Base-by-base conservation (phyloP, 1,140 invertebrate genomes). In the Heliconius eleuchia region DNA sequence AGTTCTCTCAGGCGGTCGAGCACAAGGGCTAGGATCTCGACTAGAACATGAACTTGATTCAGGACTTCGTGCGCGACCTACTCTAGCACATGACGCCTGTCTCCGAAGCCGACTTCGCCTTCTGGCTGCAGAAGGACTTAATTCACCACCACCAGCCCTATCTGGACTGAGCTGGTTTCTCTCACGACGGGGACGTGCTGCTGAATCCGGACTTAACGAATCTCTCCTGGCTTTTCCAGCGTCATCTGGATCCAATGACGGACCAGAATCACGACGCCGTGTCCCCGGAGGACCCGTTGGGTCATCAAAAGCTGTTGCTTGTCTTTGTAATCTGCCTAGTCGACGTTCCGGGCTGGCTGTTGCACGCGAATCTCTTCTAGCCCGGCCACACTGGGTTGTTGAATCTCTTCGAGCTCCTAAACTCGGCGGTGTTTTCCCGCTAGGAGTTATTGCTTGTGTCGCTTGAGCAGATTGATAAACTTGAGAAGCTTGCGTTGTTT, bases 251-350 rank as follows among this genome's bases (percentile, higher is more conserved):
- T 97, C 97, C 66, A 98, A 93, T 7, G 97, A 97, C 3, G 97
- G 97, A 60, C 98, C 97, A 75, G 95, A 95, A 81, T 93, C 92
- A n/a, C 93, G 85, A 27, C 97, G 97, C 71, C 97, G 95, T 23
- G 96, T 95, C 42, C 96, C 96, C 27, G 97, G 96, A 42, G 97
- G 97, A 76, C 97, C 94, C 71, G 94, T 96, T 75, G 96, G 97
- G 91, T 98, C 98, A 91, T 98, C 98, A 90, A 98, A 98, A 66
- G 98, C 97, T 7, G 98, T 98, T 13, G 97, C 97, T 94, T 98
- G 98, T 60, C 98, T 95, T 84, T 97, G 97, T 71, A 98, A 93
- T 73, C 97, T 95, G 74, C 97, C 96, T 66, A 96, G 92, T 87
- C 97, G 96, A 11, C 96, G 95, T 90, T 97, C 97, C 46, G 96